Conservation (phyloP, 2,113 vertebrate genomes). For the Crotalus helleri region DNA sequence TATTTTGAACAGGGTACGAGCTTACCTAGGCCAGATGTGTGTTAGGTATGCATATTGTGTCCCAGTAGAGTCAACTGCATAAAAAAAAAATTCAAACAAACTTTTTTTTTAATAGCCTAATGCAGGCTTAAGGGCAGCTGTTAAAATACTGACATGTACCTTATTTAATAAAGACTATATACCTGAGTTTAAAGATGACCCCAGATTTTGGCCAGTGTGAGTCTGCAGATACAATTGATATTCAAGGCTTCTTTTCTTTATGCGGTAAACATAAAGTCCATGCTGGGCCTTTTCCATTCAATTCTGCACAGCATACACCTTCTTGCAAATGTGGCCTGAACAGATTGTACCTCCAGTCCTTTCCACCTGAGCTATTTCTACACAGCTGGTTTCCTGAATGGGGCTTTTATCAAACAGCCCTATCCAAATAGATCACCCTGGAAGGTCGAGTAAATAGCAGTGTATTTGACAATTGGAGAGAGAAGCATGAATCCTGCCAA, state of each 20-base stretch:
- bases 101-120: background rate
- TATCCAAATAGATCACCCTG: background rate
- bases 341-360: background rate
- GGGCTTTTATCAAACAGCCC: background rate
- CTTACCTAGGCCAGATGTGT: background rate
- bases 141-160: background rate
- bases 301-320: background rate
- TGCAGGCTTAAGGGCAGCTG: background rate
- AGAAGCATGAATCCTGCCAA: background rate
- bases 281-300: background rate
- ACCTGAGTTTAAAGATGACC: background rate
- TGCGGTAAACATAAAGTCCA: background rate
- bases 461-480: background rate
- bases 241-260: background rate
- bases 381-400: background rate
- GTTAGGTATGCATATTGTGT: background rate
- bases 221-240: background rate
- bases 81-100: background rate
- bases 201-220: background rate
- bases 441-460: background rate
- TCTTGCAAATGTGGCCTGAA: background rate
- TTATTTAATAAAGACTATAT: background rate
- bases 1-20: conserved; percentile 1
- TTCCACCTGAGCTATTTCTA: background rate
- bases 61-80: background rate